Evolutionary conservation across 2,113 vertebrate species (phyloP).

Genomic region (Pycnonotus jocosus): DNA sequence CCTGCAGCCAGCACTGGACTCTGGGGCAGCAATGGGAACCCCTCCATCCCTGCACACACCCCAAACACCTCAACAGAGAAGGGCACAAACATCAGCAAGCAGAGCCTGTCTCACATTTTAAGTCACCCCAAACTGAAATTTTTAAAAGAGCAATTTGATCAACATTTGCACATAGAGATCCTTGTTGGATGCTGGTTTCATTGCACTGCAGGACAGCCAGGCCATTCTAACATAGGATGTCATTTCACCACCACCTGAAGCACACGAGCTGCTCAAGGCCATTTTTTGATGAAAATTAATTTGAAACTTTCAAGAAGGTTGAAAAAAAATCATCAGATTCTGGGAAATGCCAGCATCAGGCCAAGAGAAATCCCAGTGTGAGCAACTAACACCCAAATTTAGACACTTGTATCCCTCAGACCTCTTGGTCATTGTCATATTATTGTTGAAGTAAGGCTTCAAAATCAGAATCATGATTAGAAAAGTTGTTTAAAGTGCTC

Average conservation of each 20-base stretch:
- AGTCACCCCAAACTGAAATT: background rate
- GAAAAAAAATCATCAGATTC: background rate
- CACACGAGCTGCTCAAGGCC: accelerated
- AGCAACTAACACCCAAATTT: background rate
- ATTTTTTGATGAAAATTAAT: background rate
- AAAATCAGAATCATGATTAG: background rate
- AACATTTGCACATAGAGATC: background rate
- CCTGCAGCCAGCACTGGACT: accelerated
- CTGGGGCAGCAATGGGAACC: background rate
- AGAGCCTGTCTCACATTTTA: background rate
- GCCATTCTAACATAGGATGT: background rate
- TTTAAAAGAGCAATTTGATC: background rate
- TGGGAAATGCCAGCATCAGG: background rate
- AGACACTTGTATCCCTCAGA: background rate
- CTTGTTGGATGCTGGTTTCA: background rate
- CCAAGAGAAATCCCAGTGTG: background rate
- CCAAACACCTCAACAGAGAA: background rate
- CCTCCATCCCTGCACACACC: background rate
- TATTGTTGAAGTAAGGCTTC: background rate
- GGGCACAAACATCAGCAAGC: background rate
- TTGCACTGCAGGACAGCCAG: background rate
- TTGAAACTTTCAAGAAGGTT: background rate
- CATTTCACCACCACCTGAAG: background rate
- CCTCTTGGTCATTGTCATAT: background rate
- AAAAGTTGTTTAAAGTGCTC: background rate